phyloP scores from a whole-genome alignment of 2,113 vertebrate species.

The Nanorana parkeri region DNA sequence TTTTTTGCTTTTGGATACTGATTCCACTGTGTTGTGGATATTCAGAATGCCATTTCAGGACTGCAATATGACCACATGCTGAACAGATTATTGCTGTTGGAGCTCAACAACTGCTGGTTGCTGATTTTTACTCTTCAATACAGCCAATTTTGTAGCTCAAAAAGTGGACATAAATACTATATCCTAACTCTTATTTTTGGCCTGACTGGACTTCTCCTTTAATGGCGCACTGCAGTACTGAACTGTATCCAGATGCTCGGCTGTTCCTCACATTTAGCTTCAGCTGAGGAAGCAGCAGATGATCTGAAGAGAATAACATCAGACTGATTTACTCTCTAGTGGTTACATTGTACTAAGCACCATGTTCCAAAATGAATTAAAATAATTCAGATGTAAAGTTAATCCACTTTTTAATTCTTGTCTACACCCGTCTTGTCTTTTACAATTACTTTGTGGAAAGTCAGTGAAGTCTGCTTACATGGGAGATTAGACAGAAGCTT shows the following conservation, averaged over 20 bases:
- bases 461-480: constrained; percentile 44
- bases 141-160: too few species aligned
- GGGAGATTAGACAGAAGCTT: constrained; percentile 43
- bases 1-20: too few species aligned
- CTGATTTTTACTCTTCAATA: too few species aligned
- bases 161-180: too few species aligned
- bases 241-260: constrained; percentile 50
- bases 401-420: constrained; percentile 53
- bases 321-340: constrained; percentile 51
- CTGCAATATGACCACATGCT: too few species aligned
- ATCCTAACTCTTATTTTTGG: too few species aligned
- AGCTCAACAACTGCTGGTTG: too few species aligned
- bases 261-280: constrained; percentile 40
- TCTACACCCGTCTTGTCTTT: constrained; percentile 55
- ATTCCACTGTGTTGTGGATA: too few species aligned
- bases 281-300: constrained; percentile 56
- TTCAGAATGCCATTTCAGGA: too few species aligned
- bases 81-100: too few species aligned
- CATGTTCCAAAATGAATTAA: constrained; percentile 54
- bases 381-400: constrained; percentile 58
- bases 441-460: constrained; percentile 48
- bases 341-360: constrained; percentile 47
- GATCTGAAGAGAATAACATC: constrained; percentile 52
- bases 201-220: background rate
- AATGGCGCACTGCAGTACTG: background rate